Base-by-base conservation (phyloP, 2,797 vertebrate genomes). In the Threskiornis aethiopicus region DNA sequence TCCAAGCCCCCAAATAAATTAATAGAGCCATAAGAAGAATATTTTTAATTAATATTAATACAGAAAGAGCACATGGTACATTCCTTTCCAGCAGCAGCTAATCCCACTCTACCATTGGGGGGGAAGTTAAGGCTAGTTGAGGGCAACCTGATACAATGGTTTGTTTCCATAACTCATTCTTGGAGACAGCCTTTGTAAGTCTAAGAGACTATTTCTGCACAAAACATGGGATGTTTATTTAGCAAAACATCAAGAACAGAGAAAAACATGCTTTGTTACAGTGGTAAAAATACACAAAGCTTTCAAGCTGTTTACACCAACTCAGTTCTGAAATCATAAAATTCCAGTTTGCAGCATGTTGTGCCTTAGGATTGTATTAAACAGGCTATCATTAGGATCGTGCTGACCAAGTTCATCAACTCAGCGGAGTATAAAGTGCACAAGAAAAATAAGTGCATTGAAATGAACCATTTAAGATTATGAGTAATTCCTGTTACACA, bases 41-140 rank as follows among this genome's bases (percentile, higher is more conserved):
- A 78, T 83, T 93, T 98, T 98, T 98, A 98, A 98, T 98, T 82
- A 80, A 91, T 78, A 94, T 92, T 81, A 72, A 96, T 96, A 97
- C 97, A 98, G 96, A 98, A 98, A 97, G 77, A 98, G 90, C 89
- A 96, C 91, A 96, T 71, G 62, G 90, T 96, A 98, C 97, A 97
- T 96, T 97, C 96, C 97, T 96, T 96, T 96, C 94, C 96, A 96
- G 95, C 87, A 97, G 96, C 90, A 96, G 92, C 95, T 96, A 89
- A 72, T 87, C 95, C 92, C 9, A 66, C 81, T 94, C 93, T 96
- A 92, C 81, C 91, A 52, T 41, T 84, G 67, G 16, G 9, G 21
- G 16, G 7, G 18, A 10, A 20, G 42, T 98, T 98, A 98, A 98
- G 98, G 97, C 97, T 95, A 92, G 87, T 92, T 96, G 93, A 96